phyloP scores from a whole-genome alignment of 2,797 vertebrate genomes.

The Sciurus vulgaris region DNA sequence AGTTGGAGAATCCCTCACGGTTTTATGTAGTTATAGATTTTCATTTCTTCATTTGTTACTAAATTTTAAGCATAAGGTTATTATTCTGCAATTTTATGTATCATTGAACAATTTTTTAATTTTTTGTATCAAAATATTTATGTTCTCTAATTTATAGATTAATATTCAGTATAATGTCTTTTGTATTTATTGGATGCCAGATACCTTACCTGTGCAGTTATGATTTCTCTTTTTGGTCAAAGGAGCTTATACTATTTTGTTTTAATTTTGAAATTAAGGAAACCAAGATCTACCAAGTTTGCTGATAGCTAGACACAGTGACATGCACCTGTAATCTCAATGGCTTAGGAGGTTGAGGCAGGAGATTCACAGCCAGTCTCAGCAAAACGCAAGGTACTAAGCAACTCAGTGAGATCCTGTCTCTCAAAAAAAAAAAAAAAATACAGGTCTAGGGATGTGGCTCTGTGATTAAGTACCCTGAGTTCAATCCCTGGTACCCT shows the following conservation, averaged over 20 bases:
- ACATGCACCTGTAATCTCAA: too few species aligned
- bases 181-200: not conserved
- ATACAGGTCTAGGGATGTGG: too few species aligned
- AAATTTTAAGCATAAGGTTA: constrained; percentile 39
- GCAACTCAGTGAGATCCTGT: too few species aligned
- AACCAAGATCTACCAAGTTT: not conserved
- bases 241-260: not conserved
- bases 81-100: not conserved
- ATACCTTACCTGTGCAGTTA: not conserved
- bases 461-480: too few species aligned
- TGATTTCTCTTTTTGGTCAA: constrained; percentile 4
- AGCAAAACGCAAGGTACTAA: too few species aligned
- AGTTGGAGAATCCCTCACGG: not conserved
- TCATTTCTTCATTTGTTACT: constrained; percentile 63
- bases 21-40: constrained; percentile 63
- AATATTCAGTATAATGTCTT: not conserved
- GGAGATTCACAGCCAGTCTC: too few species aligned
- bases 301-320: too few species aligned
- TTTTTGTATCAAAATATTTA: not conserved
- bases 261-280: not conserved
- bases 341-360: too few species aligned
- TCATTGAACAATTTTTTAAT: not conserved
- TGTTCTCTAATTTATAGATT: not conserved
- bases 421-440: too few species aligned
- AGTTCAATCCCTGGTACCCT: too few species aligned